A percentile compares a stretch with the other conserved stretches of the same genome.
phyloP scores from a whole-genome alignment of 2,113 vertebrate genomes.

The Coracopsis vasa region DNA sequence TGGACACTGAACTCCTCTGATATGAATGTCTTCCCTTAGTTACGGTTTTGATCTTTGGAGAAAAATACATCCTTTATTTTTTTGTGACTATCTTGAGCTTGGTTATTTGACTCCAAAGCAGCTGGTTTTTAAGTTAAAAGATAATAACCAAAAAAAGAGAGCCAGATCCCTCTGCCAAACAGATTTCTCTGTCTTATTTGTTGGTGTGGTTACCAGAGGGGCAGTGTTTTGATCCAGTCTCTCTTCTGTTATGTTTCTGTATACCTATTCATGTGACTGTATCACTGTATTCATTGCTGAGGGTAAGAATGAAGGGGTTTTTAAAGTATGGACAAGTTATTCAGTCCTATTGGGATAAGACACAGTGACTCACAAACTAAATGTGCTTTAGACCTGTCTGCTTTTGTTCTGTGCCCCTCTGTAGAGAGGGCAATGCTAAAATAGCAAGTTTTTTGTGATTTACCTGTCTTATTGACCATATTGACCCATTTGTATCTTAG shows the following conservation, averaged over 20 bases:
- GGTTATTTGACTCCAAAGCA: conserved; percentile 39
- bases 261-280: not conserved
- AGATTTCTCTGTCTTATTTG: not conserved
- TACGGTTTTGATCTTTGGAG: conserved; percentile 62
- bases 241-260: not conserved
- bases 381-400: not conserved
- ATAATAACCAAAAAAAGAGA: conserved; percentile 27
- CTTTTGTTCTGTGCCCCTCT: not conserved
- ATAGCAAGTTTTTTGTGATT: not conserved
- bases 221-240: not conserved
- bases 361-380: not conserved
- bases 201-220: not conserved
- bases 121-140: conserved; percentile 47
- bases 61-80: conserved; percentile 76
- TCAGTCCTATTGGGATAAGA: not conserved
- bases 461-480: not conserved
- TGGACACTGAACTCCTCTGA: conserved; percentile 67
- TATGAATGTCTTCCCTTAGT: conserved; percentile 56
- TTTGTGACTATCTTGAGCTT: conserved; percentile 70
- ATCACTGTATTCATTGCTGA: not conserved
- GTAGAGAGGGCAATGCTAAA: not conserved
- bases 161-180: not conserved
- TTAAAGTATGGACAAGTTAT: not conserved
- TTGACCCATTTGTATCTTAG: not conserved
- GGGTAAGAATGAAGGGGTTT: not conserved